phyloP scores from a whole-genome alignment of 2,797 vertebrate genomes.

The Xerus rutilus region DNA sequence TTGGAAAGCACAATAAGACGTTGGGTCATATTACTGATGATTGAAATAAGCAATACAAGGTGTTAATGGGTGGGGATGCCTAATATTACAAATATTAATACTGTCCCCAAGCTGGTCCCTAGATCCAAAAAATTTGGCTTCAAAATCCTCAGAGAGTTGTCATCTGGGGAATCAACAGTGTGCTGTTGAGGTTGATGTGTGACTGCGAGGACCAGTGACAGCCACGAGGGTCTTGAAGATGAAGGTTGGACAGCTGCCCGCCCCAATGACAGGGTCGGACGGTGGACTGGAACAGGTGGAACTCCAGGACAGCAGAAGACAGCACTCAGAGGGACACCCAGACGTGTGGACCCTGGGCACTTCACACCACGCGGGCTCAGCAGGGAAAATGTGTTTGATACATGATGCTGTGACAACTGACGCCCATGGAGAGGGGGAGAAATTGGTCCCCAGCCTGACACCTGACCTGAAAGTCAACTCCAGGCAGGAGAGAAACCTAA shows the following conservation, averaged over 20 bases:
- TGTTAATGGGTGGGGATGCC: background rate
- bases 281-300: background rate
- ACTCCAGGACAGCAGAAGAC: background rate
- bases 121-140: background rate
- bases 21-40: background rate
- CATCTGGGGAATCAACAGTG: background rate
- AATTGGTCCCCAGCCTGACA: background rate
- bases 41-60: background rate
- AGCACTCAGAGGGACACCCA: background rate
- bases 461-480: background rate
- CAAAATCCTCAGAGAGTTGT: background rate
- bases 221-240: background rate
- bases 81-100: background rate
- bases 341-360: accelerated
- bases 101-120: background rate
- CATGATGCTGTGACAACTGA: no score
- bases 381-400: background rate
- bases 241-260: background rate
- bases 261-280: background rate
- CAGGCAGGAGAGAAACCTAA: background rate
- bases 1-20: background rate
- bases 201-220: background rate
- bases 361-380: background rate
- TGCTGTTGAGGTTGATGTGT: no score
- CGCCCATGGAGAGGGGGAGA: accelerated